Percentiles rank a stretch among this genome's conserved stretches.
Evolutionary conservation across 2,113 vertebrate genomes (phyloP).

Genomic region (Ifrita kowaldi): DNA sequence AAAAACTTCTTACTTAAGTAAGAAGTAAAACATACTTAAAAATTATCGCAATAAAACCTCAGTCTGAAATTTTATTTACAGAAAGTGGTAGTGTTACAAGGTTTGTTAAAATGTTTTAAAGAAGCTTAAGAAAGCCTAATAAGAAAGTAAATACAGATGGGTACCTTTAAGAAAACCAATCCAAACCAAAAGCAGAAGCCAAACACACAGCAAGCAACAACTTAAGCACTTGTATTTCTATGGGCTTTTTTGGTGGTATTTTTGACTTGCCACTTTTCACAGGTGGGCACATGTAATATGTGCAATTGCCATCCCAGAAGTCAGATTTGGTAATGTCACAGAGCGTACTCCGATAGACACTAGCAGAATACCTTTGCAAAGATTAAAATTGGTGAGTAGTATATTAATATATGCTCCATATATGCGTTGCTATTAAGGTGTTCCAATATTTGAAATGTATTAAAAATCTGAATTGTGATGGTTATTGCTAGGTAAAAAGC

Average conservation of each 20-base stretch:
- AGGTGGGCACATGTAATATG: slow-evolving; percentile 98
- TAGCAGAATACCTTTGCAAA: slow-evolving; percentile 88
- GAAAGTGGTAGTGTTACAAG: neutral
- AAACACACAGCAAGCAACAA: neutral
- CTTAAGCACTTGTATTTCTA: neutral
- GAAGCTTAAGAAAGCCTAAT: neutral
- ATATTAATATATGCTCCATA: slow-evolving; percentile 10
- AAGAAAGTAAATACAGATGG: neutral
- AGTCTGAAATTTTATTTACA: neutral
- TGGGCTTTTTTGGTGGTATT: slow-evolving; percentile 19
- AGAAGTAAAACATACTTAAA: neutral
- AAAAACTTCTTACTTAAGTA: neutral
- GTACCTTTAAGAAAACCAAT: neutral
- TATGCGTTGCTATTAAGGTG: slow-evolving; percentile 12
- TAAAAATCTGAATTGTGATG: neutral
- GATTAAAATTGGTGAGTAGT: slow-evolving; percentile 91
- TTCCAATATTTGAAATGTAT: neutral
- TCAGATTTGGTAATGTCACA: slow-evolving; percentile 85
- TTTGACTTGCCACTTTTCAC: slow-evolving; percentile 60
- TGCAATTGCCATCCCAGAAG: slow-evolving; percentile 92
- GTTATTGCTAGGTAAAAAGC: neutral
- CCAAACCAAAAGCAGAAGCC: neutral
- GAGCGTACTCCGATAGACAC: slow-evolving; percentile 89
- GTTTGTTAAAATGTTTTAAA: neutral
- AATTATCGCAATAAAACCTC: neutral